Evolutionary conservation across 2,113 vertebrate species (phyloP), one percentile per base, ranked within the genome.

Genomic region (Phoxinus phoxinus): DNA sequence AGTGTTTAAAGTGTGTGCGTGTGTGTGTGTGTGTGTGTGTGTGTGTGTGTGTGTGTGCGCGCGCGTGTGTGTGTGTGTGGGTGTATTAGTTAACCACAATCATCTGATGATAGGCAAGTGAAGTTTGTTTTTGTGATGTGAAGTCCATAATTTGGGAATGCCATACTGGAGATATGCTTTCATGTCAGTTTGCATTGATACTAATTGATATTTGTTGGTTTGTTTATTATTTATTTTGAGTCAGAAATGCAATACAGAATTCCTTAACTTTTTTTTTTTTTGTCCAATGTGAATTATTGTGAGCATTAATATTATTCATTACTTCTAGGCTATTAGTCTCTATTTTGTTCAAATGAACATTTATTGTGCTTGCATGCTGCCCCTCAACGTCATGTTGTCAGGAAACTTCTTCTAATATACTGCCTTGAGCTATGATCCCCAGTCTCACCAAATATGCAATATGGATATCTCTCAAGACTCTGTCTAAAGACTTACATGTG

Each of bases 111-210:
- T 72, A 9, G 8, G 37, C 32, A 76, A 84, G 35, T 37, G 46
- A 27, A 69, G 53, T 86, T 83, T 86, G 73, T 78, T 78, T 86
- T 48, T 75, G 41, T 53, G 48, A 61, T n/a, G 35, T 46, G 51
- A 46, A 78, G 32, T 67, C 6, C 15, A 19, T 67, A 19, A 8
- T 67, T 67, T 19, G 19, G 8, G 3, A 11, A 71, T 71, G 10
- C 37, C 1, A 1, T 13, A n/a, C 69, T 37, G 67, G 32, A 71
- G 19, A 71, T 23, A 23, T 37, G 32, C 63, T 65, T 32, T 67
- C 17, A 19, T 17, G 7, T 67, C 30, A 72, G 69, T 72, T 41
- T 71, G 35, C 12, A 23, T 72, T n/a, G 35, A n/a, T 12, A 73
- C 44, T 1, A 44, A 15, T 46, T 73, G 71, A 3, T 46, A 13